Evolutionary conservation across 2,797 vertebrate genomes (phyloP).

Genomic region (Trematomus bernacchii): DNA sequence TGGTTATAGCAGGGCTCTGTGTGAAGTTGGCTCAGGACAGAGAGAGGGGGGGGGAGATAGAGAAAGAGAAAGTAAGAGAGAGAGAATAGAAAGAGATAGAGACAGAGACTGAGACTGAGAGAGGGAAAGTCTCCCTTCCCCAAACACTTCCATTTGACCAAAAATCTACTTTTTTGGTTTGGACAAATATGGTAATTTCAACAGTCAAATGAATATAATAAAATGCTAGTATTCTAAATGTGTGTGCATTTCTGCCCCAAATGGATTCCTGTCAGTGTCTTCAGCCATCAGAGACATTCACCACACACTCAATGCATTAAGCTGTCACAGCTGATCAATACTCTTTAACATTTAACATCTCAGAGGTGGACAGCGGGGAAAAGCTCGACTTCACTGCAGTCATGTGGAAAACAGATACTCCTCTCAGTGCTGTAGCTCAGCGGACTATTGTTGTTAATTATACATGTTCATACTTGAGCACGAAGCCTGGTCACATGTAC

Average conservation of each 20-base stretch:
- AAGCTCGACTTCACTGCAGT: neutral
- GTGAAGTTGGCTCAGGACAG: conserved; percentile 69
- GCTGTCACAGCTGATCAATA: conserved; percentile 53
- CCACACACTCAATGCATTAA: conserved; percentile 35
- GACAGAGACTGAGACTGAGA: conserved; percentile 18
- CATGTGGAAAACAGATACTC: conserved; percentile 10
- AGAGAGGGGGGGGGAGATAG: conserved; percentile 25
- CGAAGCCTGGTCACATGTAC: conserved; percentile 41
- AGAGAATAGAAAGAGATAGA: conserved; percentile 23
- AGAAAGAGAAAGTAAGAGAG: conserved; percentile 15
- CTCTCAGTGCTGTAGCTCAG: neutral
- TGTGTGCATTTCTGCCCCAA: neutral
- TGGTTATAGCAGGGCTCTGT: conserved; percentile 79
- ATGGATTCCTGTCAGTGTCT: conserved; percentile 9
- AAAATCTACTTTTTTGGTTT: conserved; percentile 6
- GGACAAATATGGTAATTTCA: no score
- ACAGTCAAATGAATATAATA: neutral
- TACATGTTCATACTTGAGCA: conserved; percentile 5
- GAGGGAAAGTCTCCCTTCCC: neutral
- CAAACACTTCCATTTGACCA: conserved; percentile 42
- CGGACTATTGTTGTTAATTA: conserved; percentile 32
- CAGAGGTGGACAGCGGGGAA: conserved; percentile 1
- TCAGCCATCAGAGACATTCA: conserved; percentile 18
- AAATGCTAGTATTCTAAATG: neutral
- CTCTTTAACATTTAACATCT: conserved; percentile 31